Percentiles rank a stretch among this genome's conserved stretches.
Conservation (phyloP, 2,888 invertebrate genomes). For the Myathropa florea region DNA sequence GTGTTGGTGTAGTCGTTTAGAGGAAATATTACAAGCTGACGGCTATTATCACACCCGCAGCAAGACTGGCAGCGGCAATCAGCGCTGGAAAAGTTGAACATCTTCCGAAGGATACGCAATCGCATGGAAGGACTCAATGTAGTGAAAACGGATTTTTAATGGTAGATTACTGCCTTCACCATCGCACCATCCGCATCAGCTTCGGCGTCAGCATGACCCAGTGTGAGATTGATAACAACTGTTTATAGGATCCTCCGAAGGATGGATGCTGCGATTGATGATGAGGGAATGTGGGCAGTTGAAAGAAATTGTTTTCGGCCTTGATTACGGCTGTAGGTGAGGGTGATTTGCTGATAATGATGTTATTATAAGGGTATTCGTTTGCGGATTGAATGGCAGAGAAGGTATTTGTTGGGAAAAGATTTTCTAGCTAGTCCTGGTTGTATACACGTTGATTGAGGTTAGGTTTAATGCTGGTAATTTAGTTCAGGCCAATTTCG, state of each 20-base stretch:
- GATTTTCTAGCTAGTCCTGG: background rate
- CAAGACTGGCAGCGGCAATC: conserved; percentile 31
- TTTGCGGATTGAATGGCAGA: background rate
- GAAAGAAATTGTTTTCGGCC: conserved; percentile 43
- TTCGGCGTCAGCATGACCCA: background rate
- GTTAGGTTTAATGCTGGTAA: background rate
- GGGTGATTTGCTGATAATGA: conserved; percentile 50
- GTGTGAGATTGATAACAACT: conserved; percentile 50
- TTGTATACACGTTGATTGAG: background rate
- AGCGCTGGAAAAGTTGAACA: conserved; percentile 49
- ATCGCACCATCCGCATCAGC: background rate
- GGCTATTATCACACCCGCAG: conserved; percentile 65
- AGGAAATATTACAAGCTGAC: conserved; percentile 61
- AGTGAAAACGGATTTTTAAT: conserved; percentile 69
- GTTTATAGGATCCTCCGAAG: conserved; percentile 29
- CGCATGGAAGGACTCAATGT: conserved; percentile 65
- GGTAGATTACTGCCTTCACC: conserved; percentile 37
- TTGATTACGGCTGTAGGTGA: conserved; percentile 41
- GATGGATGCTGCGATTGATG: conserved; percentile 24
- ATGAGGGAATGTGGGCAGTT: conserved; percentile 32
- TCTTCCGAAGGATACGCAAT: conserved; percentile 53
- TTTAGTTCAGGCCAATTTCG: background rate
- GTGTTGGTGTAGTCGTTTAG: background rate
- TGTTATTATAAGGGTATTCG: conserved; percentile 47
- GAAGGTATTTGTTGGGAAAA: background rate